These are phyloP conservation scores for Pseudocheirus occidentalis DNA, from an alignment of 2,797 vertebrate genomes.

Conservation along the genomic window DNA sequence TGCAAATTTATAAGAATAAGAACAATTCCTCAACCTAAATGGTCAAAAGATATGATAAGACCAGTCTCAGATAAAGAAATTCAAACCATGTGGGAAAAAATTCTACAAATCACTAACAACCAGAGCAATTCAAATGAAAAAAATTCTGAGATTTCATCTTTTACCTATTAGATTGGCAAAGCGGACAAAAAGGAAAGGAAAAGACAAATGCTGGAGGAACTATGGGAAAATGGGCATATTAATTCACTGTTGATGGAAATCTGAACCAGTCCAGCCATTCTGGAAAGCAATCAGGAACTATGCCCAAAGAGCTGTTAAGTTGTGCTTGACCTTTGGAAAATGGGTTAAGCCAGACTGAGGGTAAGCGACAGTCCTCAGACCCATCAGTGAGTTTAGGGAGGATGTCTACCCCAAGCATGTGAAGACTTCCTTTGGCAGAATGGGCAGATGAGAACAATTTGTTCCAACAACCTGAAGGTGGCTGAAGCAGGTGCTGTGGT, in stretches of 20 bases:
- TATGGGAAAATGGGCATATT: background rate
- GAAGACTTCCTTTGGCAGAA: no score
- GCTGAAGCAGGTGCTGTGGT: no score
- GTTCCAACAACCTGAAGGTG: no score
- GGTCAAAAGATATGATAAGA: background rate
- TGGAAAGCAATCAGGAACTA: background rate
- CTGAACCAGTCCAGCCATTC: background rate
- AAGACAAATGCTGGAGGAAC: background rate
- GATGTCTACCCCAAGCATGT: no score
- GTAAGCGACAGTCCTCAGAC: no score
- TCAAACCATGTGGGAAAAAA: background rate
- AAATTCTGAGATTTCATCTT: background rate
- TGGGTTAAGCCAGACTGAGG: no score
- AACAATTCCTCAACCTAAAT: background rate
- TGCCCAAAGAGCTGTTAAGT: background rate
- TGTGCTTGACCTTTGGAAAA: background rate
- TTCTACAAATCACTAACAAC: background rate
- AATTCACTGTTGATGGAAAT: background rate
- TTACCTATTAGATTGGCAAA: background rate
- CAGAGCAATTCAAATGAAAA: background rate
- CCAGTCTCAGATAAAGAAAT: background rate
- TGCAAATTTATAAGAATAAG: background rate
- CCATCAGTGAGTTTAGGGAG: no score
- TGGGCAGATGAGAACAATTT: no score
- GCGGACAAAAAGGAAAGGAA: background rate